Evolutionary conservation across 64 coral and sea anemone species (phyloP).

Genomic region (Porites australiensis): DNA sequence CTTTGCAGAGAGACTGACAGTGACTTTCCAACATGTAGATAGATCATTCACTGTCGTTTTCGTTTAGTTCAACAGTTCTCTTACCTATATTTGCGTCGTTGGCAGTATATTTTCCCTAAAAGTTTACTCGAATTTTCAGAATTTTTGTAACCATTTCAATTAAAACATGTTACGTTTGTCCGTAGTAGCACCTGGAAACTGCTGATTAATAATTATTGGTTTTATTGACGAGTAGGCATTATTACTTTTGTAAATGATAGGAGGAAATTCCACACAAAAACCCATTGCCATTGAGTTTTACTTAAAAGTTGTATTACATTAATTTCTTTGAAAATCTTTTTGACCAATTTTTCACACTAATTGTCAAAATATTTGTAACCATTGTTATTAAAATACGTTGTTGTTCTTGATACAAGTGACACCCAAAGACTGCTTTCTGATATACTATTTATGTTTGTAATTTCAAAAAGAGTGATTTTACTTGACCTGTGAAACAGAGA

Average conservation of each 20-base stretch:
- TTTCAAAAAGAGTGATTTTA: background rate
- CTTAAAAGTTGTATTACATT: background rate
- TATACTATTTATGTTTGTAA: background rate
- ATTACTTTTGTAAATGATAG: background rate
- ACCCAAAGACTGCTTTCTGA: conserved; percentile 4
- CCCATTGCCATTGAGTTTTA: background rate
- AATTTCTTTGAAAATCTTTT: background rate
- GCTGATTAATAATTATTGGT: background rate
- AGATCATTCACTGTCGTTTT: background rate
- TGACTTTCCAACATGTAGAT: conserved; percentile 31
- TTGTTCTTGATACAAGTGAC: conserved; percentile 12
- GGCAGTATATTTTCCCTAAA: too few relatives aligned
- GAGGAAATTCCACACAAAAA: background rate
- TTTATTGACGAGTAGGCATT: conserved; percentile 6
- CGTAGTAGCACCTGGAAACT: background rate
- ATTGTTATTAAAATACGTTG: conserved; percentile 1
- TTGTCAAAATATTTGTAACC: background rate
- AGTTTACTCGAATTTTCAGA: too few relatives aligned
- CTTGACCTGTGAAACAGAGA: too few relatives aligned
- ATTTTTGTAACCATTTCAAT: too few relatives aligned
- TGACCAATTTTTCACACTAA: background rate
- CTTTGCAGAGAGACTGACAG: conserved; percentile 35
- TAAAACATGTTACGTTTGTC: too few relatives aligned
- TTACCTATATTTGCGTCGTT: background rate
- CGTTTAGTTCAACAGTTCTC: conserved; percentile 14